Percentiles rank a stretch among this genome's conserved stretches.
Evolutionary conservation across 2,797 vertebrate genomes (phyloP).

Genomic region (Myripristis jacobus): DNA sequence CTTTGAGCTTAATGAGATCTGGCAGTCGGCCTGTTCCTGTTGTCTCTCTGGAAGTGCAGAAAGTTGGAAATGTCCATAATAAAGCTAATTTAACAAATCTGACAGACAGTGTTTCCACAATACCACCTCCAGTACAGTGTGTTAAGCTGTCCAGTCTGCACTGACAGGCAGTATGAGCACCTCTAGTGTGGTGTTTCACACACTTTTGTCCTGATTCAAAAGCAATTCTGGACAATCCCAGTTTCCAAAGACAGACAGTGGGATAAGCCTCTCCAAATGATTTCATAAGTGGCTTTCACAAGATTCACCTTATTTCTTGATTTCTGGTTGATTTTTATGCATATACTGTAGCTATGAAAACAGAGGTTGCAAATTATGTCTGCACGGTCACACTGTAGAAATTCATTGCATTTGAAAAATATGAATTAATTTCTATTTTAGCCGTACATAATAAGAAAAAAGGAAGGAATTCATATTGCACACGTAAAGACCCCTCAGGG

Average conservation of each 20-base stretch:
- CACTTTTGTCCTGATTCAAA: slow-evolving; percentile 3
- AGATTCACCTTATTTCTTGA: too few relatives aligned
- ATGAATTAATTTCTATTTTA: too few relatives aligned
- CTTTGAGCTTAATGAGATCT: slow-evolving; percentile 68
- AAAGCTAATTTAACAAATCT: slow-evolving; percentile 67
- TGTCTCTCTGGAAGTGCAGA: slow-evolving; percentile 59
- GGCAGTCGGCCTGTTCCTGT: slow-evolving; percentile 61
- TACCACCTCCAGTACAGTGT: slow-evolving; percentile 23
- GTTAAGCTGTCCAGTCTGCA: slow-evolving; percentile 7
- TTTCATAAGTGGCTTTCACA: too few relatives aligned
- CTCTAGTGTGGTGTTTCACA: neutral
- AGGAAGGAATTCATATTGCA: too few relatives aligned
- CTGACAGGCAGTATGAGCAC: slow-evolving; percentile 1
- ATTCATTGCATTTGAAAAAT: too few relatives aligned
- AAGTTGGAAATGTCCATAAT: slow-evolving; percentile 57
- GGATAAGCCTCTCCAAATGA: too few relatives aligned
- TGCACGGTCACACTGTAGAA: too few relatives aligned
- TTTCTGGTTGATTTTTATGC: too few relatives aligned
- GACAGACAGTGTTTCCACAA: slow-evolving; percentile 41
- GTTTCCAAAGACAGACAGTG: neutral
- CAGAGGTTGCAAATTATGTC: too few relatives aligned
- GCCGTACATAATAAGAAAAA: too few relatives aligned
- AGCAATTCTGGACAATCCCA: neutral
- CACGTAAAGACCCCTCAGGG: too few relatives aligned
- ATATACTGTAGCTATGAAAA: too few relatives aligned